Evolutionary conservation across 2,113 vertebrate species (phyloP).

Genomic region (Sceloporus undulatus): DNA sequence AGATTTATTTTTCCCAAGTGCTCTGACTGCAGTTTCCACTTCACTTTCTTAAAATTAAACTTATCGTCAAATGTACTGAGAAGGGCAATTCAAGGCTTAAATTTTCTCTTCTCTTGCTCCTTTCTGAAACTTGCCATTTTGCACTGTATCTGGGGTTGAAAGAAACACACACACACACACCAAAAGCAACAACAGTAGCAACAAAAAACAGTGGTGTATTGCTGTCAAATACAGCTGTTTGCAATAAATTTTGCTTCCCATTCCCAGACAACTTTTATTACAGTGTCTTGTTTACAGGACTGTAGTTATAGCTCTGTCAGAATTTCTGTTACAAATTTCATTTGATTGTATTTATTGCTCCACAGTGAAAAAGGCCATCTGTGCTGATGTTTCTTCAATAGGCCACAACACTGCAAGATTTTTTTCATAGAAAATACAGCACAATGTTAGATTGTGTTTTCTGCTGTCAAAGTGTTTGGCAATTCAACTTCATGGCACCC

Average conservation of each 20-base stretch:
- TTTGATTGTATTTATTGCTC: constrained; percentile 45
- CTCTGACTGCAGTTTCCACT: no score
- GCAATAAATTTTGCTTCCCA: constrained; percentile 59
- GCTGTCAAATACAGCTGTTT: constrained; percentile 56
- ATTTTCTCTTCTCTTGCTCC: constrained; percentile 31
- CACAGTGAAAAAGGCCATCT: constrained; percentile 44
- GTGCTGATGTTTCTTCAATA: constrained; percentile 39
- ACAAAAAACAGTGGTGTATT: constrained; percentile 5
- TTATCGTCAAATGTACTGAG: no score
- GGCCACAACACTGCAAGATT: background rate
- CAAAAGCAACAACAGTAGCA: no score
- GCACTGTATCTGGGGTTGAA: constrained; percentile 6
- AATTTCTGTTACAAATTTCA: constrained; percentile 57
- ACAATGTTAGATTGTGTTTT: constrained; percentile 4
- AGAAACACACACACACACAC: background rate
- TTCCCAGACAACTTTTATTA: constrained; percentile 57
- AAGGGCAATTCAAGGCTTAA: background rate
- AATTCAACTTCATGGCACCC: constrained; percentile 11
- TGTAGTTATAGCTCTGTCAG: constrained; percentile 48
- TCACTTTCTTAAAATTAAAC: no score
- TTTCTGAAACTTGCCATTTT: constrained; percentile 20
- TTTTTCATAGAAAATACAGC: constrained; percentile 33
- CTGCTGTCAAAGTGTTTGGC: constrained; percentile 31
- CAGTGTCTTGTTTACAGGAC: constrained; percentile 53
- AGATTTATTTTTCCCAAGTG: no score